Conservation (phyloP, 2,797 vertebrate genomes). For the Linurgus olivaceus region DNA sequence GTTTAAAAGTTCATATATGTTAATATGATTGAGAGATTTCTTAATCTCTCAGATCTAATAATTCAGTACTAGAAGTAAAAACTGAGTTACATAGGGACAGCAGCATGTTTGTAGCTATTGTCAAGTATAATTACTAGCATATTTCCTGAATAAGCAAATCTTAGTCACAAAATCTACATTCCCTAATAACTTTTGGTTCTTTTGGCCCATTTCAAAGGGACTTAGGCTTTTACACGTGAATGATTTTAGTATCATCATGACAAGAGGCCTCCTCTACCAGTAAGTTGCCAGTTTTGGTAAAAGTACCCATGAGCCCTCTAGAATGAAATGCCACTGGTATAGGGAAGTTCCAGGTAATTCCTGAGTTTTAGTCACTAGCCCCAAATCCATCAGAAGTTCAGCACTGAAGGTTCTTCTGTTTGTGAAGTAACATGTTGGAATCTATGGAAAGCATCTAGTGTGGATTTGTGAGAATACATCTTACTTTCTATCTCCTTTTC, state of each 20-base stretch:
- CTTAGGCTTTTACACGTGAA: neutral
- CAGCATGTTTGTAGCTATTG: neutral
- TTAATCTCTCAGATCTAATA: neutral
- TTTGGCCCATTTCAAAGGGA: neutral
- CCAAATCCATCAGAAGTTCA: neutral
- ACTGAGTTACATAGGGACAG: neutral
- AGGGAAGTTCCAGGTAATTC: neutral
- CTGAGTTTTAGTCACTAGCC: neutral
- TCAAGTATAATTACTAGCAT: neutral
- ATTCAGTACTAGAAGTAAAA: neutral
- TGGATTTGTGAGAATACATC: neutral
- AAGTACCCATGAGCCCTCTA: neutral
- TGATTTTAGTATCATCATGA: neutral
- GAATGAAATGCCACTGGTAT: neutral
- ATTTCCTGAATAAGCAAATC: neutral
- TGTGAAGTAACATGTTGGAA: neutral
- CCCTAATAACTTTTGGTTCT: neutral
- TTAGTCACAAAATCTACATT: neutral
- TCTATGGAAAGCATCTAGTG: neutral
- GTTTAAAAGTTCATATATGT: neutral
- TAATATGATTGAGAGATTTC: neutral
- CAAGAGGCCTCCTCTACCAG: neutral
- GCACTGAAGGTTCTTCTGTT: neutral
- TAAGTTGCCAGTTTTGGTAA: neutral
- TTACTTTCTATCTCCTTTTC: neutral